phyloP scores from a whole-genome alignment of 2,888 invertebrate species.

The Phragmatobia fuliginosa region DNA sequence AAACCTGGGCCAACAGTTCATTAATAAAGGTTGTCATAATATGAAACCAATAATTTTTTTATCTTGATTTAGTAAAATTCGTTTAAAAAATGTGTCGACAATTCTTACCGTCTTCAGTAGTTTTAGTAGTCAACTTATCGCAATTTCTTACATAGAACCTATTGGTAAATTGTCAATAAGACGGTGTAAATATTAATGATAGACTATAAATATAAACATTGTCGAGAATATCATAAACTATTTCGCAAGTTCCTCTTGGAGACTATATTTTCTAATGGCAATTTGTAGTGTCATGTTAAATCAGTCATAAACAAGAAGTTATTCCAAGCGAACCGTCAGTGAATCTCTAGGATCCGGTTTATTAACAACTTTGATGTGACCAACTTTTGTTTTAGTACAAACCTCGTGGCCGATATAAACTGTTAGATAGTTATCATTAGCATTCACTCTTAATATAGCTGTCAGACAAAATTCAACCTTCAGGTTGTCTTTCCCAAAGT shows the following conservation, averaged over 20 bases:
- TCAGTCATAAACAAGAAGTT: slow-evolving; percentile 40
- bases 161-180: not conserved
- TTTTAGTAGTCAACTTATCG: not conserved
- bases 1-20: too few relatives aligned
- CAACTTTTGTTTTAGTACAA: slow-evolving; percentile 74
- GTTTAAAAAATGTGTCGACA: not conserved
- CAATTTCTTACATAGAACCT: not conserved
- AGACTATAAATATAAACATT: not conserved
- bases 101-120: not conserved
- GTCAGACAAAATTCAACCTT: slow-evolving; percentile 6
- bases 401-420: slow-evolving; percentile 66
- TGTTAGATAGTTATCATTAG: slow-evolving; percentile 37
- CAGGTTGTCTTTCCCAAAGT: fast-evolving
- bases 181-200: slow-evolving; percentile 6
- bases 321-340: slow-evolving; percentile 63
- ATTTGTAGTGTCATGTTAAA: slow-evolving; percentile 42
- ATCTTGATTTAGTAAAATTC: too few relatives aligned
- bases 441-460: slow-evolving; percentile 24
- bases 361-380: slow-evolving; percentile 69
- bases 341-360: slow-evolving; percentile 75
- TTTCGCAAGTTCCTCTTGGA: slow-evolving; percentile 10
- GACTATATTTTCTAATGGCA: slow-evolving; percentile 36
- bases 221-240: not conserved
- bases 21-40: too few relatives aligned
- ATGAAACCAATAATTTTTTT: too few relatives aligned